Base-by-base conservation (phyloP, 2,888 invertebrate species). In the Salpingus planirostris region DNA sequence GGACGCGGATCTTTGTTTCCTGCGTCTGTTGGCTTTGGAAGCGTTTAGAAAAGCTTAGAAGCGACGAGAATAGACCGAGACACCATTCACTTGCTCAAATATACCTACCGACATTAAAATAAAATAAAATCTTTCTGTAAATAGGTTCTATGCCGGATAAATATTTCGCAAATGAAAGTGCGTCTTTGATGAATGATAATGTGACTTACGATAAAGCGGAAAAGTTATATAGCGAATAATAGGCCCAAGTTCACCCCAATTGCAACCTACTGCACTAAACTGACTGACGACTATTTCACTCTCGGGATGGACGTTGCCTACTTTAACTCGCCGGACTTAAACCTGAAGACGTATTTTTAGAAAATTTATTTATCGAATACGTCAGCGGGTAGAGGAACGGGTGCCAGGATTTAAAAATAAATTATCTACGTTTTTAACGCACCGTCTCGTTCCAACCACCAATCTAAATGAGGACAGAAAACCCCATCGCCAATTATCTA, bases 381-480 rank as follows among this genome's bases (percentile, higher is more conserved):
- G 36, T 32, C 31, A 31, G 31, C 36, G 22, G 36, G 24, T 27
- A 14, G 24, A 26, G 24, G 35, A 28, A 28, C 23, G 15, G 23
- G 30, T 39, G 39, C 39, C 39, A 39, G 30, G 21, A 34, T 36
- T 39, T 39, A 39, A 39, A 39, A 39, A 39, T 39, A 39, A 21
- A 18, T 12, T 27, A 8, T 15, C 28, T 30, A 31, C 24, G 25
- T 32, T 22, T 29, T 37, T 36, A 25, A 14, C 7, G 23, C 21
- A 22, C 42, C 31, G 29, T 44, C 42, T 44, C 43, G 31, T 43
- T 47, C 37, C 29, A 43, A 35, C 40, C 24, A 15, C 22, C 15
- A 24, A 21, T 18, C 25, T 36, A 38, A 43, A 43, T 42, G 40
- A 46, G 36, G 46, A 49, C 30, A 33, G 40, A 39, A 33, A 15